Conservation (phyloP, 30 jellyfish, hydroid and myxozoan species). For the Haliclystus octoradiatus region DNA sequence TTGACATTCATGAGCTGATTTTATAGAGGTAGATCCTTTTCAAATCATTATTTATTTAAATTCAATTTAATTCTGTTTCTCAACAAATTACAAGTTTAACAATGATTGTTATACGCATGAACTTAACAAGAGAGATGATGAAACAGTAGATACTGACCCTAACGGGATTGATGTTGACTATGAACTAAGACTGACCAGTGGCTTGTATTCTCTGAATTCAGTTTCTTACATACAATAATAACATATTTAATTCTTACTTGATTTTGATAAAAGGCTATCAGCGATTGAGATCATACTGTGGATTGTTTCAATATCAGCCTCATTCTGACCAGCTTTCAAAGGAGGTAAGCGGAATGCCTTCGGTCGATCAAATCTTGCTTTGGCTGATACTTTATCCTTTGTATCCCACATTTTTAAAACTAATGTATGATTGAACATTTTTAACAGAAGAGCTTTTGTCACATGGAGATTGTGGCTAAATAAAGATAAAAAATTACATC, state of each 20-base stretch:
- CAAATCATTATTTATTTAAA: no score
- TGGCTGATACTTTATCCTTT: constrained; percentile 83
- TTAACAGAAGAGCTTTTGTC: constrained; percentile 49
- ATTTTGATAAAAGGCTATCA: background rate
- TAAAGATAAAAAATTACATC: constrained; percentile 1
- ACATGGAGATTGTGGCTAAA: constrained; percentile 59
- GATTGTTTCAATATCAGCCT: constrained; percentile 32
- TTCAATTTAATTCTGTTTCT: no score
- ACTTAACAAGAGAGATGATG: no score
- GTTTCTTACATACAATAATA: background rate
- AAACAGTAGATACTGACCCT: no score
- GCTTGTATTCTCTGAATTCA: no score
- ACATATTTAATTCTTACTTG: background rate
- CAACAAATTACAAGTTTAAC: no score
- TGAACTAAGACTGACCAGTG: no score
- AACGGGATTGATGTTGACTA: no score
- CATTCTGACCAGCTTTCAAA: constrained; percentile 39
- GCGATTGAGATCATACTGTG: background rate
- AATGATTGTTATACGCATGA: no score
- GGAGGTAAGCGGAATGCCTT: constrained; percentile 85
- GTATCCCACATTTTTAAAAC: constrained; percentile 86
- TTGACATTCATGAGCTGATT: no score
- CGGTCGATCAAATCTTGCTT: constrained; percentile 98
- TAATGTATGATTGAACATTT: constrained; percentile 63
- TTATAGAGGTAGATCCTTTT: no score